These are phyloP conservation scores for Plestiodon gilberti DNA, from an alignment of 2,113 vertebrate genomes.

Conservation along the genomic window DNA sequence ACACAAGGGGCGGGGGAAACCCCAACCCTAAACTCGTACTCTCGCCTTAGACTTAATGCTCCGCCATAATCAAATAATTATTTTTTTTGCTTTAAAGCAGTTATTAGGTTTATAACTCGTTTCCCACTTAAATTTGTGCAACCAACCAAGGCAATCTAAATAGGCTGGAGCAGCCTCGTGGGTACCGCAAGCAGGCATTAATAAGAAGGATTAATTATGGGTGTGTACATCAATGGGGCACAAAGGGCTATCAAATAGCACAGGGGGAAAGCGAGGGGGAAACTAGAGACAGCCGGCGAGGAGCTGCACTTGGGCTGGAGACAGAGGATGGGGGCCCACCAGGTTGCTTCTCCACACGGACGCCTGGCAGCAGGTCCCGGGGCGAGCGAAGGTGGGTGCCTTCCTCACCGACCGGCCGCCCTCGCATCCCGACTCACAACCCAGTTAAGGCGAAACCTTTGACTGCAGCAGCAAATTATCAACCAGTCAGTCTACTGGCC, in stretches of 20 bases:
- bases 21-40: slow-evolving; percentile 44
- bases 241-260: slow-evolving; percentile 65
- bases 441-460: not conserved
- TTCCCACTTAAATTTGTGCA: slow-evolving; percentile 86
- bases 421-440: not conserved
- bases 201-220: slow-evolving; percentile 84
- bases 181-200: slow-evolving; percentile 73
- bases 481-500: no score
- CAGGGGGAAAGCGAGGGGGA: not conserved
- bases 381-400: no score
- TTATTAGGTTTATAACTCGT: slow-evolving; percentile 86
- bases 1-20: not conserved
- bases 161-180: slow-evolving; percentile 80
- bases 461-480: no score
- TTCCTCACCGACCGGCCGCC: no score
- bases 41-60: slow-evolving; percentile 44
- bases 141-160: slow-evolving; percentile 83
- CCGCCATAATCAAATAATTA: slow-evolving; percentile 70
- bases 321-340: no score
- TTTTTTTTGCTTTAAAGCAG: slow-evolving; percentile 66
- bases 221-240: slow-evolving; percentile 73
- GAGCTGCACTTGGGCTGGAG: slow-evolving; percentile 1
- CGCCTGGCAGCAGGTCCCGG: no score
- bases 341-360: not conserved
- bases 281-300: not conserved